Percentiles rank a stretch among this genome's conserved stretches.
These are phyloP conservation scores for Bellardia pandia DNA, from an alignment of 2,888 invertebrate species.

Conservation along the genomic window DNA sequence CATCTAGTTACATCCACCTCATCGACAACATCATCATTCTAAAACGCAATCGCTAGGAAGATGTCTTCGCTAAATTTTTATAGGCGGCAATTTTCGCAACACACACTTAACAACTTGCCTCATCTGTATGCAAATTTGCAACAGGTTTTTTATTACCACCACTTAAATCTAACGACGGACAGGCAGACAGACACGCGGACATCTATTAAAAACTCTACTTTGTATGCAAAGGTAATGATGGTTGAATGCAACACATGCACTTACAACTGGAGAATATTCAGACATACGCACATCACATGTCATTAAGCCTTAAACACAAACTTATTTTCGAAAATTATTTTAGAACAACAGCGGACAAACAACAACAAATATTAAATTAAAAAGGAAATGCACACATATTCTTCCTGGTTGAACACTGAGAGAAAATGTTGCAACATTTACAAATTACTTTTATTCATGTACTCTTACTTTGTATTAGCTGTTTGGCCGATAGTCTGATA, in stretches of 20 bases:
- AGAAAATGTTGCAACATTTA: background rate
- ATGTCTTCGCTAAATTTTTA: slow-evolving; percentile 52
- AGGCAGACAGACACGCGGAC: background rate
- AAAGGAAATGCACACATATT: background rate
- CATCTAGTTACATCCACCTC: slow-evolving; percentile 44
- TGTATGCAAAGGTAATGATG: slow-evolving; percentile 50
- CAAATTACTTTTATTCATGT: background rate
- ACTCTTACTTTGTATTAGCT: no score
- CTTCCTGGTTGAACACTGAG: slow-evolving; percentile 11
- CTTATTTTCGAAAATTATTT: slow-evolving; percentile 54
- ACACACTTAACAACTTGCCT: slow-evolving; percentile 64
- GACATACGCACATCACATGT: slow-evolving; percentile 63
- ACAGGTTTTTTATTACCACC: slow-evolving; percentile 63
- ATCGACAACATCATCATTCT: slow-evolving; percentile 58
- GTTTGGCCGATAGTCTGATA: no score
- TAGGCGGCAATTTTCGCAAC: slow-evolving; percentile 67
- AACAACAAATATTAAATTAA: background rate
- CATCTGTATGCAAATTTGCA: slow-evolving; percentile 71
- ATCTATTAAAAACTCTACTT: slow-evolving; percentile 53
- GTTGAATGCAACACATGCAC: slow-evolving; percentile 21
- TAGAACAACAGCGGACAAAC: slow-evolving; percentile 7
- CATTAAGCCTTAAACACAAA: slow-evolving; percentile 68
- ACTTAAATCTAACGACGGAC: slow-evolving; percentile 23
- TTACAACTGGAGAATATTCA: slow-evolving; percentile 16
- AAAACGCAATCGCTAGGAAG: slow-evolving; percentile 53